Evolutionary conservation across 2,797 vertebrate species (phyloP), one percentile per base, ranked within the genome.

Genomic region (Poecilia wingei): DNA sequence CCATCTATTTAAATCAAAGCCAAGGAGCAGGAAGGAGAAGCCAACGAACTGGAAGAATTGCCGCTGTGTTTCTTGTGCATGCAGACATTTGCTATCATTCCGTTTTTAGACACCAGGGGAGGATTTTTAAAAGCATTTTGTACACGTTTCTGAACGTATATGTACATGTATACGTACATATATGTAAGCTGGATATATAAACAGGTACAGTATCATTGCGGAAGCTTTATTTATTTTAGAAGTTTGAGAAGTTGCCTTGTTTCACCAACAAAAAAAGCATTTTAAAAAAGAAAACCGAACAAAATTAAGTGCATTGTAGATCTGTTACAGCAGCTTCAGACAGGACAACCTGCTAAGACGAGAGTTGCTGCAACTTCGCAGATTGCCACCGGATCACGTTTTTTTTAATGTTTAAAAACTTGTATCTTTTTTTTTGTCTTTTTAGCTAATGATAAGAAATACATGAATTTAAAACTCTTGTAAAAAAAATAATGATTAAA

Each of bases 391-490:
- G 90, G 90, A 95, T 93, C 91, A 88, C 94, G 95, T 49, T 8
- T 94, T 95, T 95, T 92, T 93, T 94, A 88, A 92, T 96, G 94
- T 96, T 94, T 94, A 95, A 95, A 93, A 93, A 95, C 93, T 93
- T 95, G 92, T 95, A 95, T 94, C 94, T 82, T 90, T 94, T 97
- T 95, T 28, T 97, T 95, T 96, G 95, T 43, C 96, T 96, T 96
- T 95, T 95, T 94, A 95, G 94, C 95, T 96, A 94, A 97, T 95
- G 85, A 90, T 95, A 96, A 94, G 91, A 95, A 92, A 93, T 80
- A 89, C 84, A 94, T 95, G 91, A 92, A 94, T 96, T 95, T 39
- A 69, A 93, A 95, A 94, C 96, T 95, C 91, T 95, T 96, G 95
- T 96, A 96, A 94, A 66, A 33, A 36, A 7, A 61, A 49, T 8